phyloP scores from a whole-genome alignment of 2,113 vertebrate genomes.

The Plecturocebus donacophilus region DNA sequence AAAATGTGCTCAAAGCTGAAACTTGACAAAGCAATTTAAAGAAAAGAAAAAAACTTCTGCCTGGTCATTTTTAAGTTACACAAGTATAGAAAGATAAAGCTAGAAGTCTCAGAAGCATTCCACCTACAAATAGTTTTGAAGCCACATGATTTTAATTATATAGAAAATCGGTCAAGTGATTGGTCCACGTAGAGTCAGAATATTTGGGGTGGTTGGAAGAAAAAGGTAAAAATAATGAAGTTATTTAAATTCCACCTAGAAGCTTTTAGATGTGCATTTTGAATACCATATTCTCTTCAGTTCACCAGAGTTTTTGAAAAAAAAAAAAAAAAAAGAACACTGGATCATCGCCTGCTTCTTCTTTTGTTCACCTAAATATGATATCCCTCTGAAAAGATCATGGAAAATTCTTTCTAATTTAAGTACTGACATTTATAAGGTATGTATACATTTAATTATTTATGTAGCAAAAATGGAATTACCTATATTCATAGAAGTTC shows the following conservation, averaged over 20 bases:
- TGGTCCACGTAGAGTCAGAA: constrained; percentile 28
- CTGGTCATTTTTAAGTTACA: constrained; percentile 77
- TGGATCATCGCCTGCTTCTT: neutral
- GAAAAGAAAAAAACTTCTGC: constrained; percentile 54
- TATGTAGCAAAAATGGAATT: constrained; percentile 24
- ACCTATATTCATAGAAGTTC: neutral
- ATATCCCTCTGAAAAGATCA: constrained; percentile 32
- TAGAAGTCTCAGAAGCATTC: neutral
- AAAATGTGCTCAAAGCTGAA: constrained; percentile 79
- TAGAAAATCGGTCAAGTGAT: constrained; percentile 54
- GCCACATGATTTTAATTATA: constrained; percentile 62
- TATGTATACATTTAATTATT: constrained; percentile 46
- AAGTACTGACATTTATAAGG: constrained; percentile 6
- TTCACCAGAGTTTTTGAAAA: constrained; percentile 28
- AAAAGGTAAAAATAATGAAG: constrained; percentile 70
- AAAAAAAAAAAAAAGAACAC: neutral
- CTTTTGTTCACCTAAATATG: constrained; percentile 43
- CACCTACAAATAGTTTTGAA: constrained; percentile 60
- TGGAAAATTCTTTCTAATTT: constrained; percentile 21
- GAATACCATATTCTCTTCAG: constrained; percentile 48
- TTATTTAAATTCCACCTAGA: constrained; percentile 71
- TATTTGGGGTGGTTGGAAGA: constrained; percentile 55
- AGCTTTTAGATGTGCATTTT: constrained; percentile 41
- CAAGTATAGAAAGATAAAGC: constrained; percentile 61
- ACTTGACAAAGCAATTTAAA: constrained; percentile 81